Evolutionary conservation across 2,888 invertebrate species (phyloP).

Genomic region (Dicranocentrus wangi): DNA sequence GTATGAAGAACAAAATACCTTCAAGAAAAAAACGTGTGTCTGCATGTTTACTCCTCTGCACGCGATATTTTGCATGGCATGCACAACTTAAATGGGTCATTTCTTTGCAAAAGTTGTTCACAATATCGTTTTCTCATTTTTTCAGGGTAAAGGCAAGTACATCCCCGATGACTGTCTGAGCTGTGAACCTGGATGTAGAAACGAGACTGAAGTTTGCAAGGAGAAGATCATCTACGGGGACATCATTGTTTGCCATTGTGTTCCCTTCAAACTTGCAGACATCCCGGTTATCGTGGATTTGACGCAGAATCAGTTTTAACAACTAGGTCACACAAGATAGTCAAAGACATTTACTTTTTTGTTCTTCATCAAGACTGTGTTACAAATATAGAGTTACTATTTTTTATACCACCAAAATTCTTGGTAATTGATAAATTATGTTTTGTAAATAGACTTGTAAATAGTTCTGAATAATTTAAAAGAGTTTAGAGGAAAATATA

Average conservation of each 20-base stretch:
- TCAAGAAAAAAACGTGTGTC: too few species aligned
- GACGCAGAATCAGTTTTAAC: constrained; percentile 44
- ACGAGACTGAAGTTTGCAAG: constrained; percentile 37
- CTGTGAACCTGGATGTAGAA: constrained; percentile 23
- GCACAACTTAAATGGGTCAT: too few species aligned
- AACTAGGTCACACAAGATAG: neutral
- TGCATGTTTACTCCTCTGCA: neutral
- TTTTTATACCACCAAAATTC: neutral
- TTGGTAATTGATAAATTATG: too few species aligned
- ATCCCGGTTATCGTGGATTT: constrained; percentile 48
- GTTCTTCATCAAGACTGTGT: constrained; percentile 8
- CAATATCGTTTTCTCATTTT: constrained; percentile 74
- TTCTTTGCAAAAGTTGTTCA: too few species aligned
- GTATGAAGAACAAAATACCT: too few species aligned
- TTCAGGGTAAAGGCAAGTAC: constrained; percentile 42
- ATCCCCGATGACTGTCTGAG: constrained; percentile 54
- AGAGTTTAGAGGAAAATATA: too few species aligned
- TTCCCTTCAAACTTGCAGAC: constrained; percentile 34
- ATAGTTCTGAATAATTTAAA: too few species aligned
- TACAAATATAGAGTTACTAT: constrained; percentile 15
- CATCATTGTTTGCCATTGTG: constrained; percentile 49
- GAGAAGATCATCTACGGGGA: constrained; percentile 61
- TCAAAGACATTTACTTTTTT: too few species aligned
- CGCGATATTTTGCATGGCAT: too few species aligned
- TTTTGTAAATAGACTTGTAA: too few species aligned